Base-by-base conservation (phyloP, 53 echinoderm and acorn worm genomes). In the Astropecten irregularis region DNA sequence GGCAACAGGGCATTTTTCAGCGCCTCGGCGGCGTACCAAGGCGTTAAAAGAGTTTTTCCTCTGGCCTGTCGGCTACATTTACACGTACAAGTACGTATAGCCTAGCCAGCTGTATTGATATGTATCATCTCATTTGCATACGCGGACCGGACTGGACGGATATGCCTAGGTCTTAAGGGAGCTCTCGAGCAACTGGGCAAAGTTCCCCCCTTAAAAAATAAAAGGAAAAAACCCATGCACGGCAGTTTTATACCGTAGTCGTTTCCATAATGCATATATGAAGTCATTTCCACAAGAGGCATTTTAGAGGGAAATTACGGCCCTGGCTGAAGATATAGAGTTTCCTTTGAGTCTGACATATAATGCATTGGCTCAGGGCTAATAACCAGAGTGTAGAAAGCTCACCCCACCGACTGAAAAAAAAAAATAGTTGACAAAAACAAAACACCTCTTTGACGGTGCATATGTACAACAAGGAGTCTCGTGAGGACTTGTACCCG, bases 341-440 rank as follows among this genome's bases (percentile, higher is more conserved):
- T 79, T 79, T 79, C 79, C 79, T 79, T 61, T 79, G 61, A 61
- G 60, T 62, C 13, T 32, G 62, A 62, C 79, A 79, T 79, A 79
- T 79, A 62, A 60, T 61, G 79, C 61, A 60, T 60, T 62, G 47
- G 79, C 79, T 79, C 31, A 30, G 29, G 79, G 79, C 79, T 79
- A 79, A 60, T 62, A 19, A 60, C 9, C 46, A 46, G 70, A 49
- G 30, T 1, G 21, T 21, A 28, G 47, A 16, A 69, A 21, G n/a
- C 11, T 4, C 2, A 27, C 25, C 70, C 25, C 13, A 13, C 40
- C 40, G 34, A 68, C 14, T 38, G 40, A 22, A 57, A 39, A 76
- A 39, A 14, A 40, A 23, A 26, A 1, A 44, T 46, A 42, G n/a
- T 3, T 9, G 32, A 11, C 65, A 33, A 0, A 16, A 14, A 63